Base-by-base conservation (phyloP, 2,113 vertebrate genomes). In the Sinocyclocheilus anshuiensis region DNA sequence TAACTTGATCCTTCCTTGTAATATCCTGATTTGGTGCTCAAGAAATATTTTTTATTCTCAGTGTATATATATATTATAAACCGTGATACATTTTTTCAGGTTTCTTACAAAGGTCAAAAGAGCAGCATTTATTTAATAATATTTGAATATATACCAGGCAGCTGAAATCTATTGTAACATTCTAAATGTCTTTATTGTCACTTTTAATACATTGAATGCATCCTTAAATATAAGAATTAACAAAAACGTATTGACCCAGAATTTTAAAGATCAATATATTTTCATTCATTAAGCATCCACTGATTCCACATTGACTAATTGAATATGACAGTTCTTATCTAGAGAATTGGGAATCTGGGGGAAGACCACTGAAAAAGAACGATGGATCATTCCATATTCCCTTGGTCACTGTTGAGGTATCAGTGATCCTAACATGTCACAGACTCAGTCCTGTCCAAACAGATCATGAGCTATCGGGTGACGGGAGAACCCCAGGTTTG, bases 391-490 rank as follows among this genome's bases (percentile, higher is more conserved):
- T 80, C 4, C 22, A 61, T 80, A 61, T 61, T 33, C 50, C 9
- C 18, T 59, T 81, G 79, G 79, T 81, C 79, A 81, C 16, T 82
- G 26, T 29, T 53, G 24, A 53, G 63, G 26, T 53, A 26, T 63
- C 39, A 20, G 36, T 82, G 77, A 79, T 79, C 55, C 20, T 80
- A 13, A 61, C 48, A 65, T 24, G 50, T 72, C 55, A 69, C 53
- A 45, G 42, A 42, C 42, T 42, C 42, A 53, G 18, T 82, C 84
- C 53, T 81, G 86, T 87, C 65, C 39, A 55, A 87, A 83, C 83
- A 86, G 45, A 81, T 59, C 76, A 77, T 45, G 72, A 67, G 7
- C 15, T 88, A 88, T 90, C 81, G 29, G 26, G 77, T 90, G 59
- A 77, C 71, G 67, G 86, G 84, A 81, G 86, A 74, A 84, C 83